Evolutionary conservation across 2,113 vertebrate genomes (phyloP), one percentile per base, ranked within the genome.

Genomic region (Chamaetylas fuelleborni): DNA sequence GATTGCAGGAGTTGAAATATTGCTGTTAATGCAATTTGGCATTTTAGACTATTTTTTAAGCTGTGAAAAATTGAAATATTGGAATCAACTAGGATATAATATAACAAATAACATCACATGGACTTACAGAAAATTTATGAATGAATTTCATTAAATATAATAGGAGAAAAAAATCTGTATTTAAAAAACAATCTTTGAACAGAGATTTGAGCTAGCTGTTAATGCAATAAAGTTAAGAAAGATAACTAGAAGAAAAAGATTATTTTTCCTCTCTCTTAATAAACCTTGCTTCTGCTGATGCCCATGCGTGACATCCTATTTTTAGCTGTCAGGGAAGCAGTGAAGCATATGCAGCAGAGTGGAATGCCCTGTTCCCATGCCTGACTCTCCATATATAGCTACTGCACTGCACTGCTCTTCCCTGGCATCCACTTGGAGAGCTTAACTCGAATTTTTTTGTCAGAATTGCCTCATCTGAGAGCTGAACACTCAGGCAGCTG

Each of bases 341-440:
- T 31, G 73, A 88, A 73, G 73, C 73, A 85, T 18, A 67, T 76
- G 56, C 74, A 93, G 90, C 14, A n/a, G 57, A 51, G 36, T 89
- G 70, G 83, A 86, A 71, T 95, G 92, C 92, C 73, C 61, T 57
- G 64, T 84, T 96, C 70, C 78, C 83, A 91, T 88, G 76, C 34
- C 34, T 50, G 26, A 22, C 77, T 95, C 77, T 92, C 92, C 95
- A 91, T 95, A 82, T 93, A 94, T 79, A 97, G 84, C 61, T 76
- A 31, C 76, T 90, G 50, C 60, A 40, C 81, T 74, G 48, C 56
- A 43, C 53, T 58, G 14, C 34, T 95, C 70, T 82, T 88, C 60
- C 58, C 57, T n/a, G 43, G 80, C 92, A 91, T 74, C 60, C 73
- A 69, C 54, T 94, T 69, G 54, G 65, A 96, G 86, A 56, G 70